Evolutionary conservation across 1,140 invertebrate species (phyloP).

Genomic region (Centruroides sculpturatus): DNA sequence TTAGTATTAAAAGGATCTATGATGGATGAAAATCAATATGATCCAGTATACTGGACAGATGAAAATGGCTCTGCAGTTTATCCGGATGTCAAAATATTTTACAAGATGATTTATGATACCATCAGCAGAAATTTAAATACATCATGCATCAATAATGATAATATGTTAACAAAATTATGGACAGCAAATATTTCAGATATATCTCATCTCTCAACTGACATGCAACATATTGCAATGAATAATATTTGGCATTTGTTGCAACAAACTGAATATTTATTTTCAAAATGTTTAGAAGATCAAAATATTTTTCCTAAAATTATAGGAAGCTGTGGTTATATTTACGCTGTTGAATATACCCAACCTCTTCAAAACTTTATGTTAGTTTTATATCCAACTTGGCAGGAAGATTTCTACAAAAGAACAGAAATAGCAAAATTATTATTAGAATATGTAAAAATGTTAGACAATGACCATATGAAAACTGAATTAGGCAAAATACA

Average conservation of each 20-base stretch:
- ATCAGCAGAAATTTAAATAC: conserved; percentile 38
- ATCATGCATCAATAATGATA: conserved; percentile 26
- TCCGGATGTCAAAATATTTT: conserved; percentile 38
- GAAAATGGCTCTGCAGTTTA: conserved; percentile 30
- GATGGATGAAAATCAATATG: conserved; percentile 5
- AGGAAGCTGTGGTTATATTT: conserved; percentile 46
- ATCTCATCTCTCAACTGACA: neutral
- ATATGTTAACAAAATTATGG: conserved; percentile 8
- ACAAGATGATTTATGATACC: conserved; percentile 31
- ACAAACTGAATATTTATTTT: conserved; percentile 47
- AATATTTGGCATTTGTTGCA: conserved; percentile 45
- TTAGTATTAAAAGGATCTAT: conserved; percentile 38
- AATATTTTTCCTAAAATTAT: conserved; percentile 46
- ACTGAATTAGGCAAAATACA: conserved; percentile 39
- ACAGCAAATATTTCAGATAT: conserved; percentile 4
- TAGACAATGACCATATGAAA: conserved; percentile 29
- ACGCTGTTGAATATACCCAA: conserved; percentile 44
- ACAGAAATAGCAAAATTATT: conserved; percentile 41
- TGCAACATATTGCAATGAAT: conserved; percentile 29
- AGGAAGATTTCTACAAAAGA: conserved; percentile 34
- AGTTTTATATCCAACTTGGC: conserved; percentile 22
- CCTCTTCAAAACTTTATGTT: conserved; percentile 25
- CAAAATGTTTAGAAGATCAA: conserved; percentile 39
- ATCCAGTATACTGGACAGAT: conserved; percentile 33
- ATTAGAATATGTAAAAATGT: conserved; percentile 39